phyloP scores from a whole-genome alignment of 2,888 invertebrate genomes.

The Copidosoma aretas region DNA sequence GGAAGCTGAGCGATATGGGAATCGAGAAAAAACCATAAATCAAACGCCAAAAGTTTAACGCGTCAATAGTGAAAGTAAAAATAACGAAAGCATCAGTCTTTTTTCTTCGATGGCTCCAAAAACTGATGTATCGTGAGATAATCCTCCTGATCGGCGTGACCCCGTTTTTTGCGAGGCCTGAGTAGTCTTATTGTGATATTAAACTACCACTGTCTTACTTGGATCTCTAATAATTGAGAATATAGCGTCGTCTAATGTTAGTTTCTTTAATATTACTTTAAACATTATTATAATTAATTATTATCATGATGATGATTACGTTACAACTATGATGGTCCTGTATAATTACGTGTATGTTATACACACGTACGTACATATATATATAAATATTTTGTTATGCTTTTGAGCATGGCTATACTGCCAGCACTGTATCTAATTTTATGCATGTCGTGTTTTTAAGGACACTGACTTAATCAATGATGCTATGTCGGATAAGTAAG shows the following conservation, averaged over 20 bases:
- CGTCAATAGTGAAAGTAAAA: conserved; percentile 30
- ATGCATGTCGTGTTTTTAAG: conserved; percentile 39
- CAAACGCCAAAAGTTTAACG: conserved; percentile 14
- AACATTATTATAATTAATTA: conserved; percentile 43
- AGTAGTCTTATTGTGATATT: conserved; percentile 64
- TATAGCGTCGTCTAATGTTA: conserved; percentile 53
- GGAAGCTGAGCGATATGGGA: conserved; percentile 21
- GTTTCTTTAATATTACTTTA: conserved; percentile 47
- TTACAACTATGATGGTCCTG: no score
- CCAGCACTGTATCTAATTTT: conserved; percentile 42
- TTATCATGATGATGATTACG: conserved; percentile 33
- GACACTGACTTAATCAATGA: conserved; percentile 35
- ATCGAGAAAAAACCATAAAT: conserved; percentile 28
- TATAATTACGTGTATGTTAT: conserved; percentile 27
- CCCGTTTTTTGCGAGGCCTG: conserved; percentile 58
- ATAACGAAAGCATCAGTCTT: conserved; percentile 37
- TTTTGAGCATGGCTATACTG: conserved; percentile 44
- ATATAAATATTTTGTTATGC: conserved; percentile 45
- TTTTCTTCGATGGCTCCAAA: conserved; percentile 39
- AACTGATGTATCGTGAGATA: conserved; percentile 38
- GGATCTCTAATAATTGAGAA: conserved; percentile 62
- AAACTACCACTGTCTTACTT: conserved; percentile 63
- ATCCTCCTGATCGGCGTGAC: conserved; percentile 43
- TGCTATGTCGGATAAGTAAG: conserved; percentile 26
- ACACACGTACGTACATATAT: conserved; percentile 28